Percentiles rank a stretch among this genome's conserved stretches.
phyloP scores from a whole-genome alignment of 1,140 invertebrate species.

The Goniozus legneri region DNA sequence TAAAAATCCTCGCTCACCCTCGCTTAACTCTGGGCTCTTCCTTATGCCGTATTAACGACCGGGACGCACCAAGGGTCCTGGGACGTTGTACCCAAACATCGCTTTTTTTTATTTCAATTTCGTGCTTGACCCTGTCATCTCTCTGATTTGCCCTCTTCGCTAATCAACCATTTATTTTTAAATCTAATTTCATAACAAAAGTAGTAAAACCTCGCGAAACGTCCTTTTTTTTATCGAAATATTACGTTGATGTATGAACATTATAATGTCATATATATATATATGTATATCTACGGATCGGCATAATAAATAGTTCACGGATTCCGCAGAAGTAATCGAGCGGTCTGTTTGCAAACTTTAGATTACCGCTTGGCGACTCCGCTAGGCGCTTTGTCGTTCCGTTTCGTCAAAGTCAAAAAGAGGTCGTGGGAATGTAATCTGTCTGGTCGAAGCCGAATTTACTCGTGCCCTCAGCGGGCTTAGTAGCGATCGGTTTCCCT shows the following conservation, averaged over 20 bases:
- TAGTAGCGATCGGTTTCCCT: too few species aligned
- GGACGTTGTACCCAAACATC: conserved; percentile 29
- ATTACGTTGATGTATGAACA: too few species aligned
- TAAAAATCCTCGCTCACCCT: conserved; percentile 44
- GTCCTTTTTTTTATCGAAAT: too few species aligned
- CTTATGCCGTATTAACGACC: conserved; percentile 40
- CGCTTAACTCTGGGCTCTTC: conserved; percentile 29
- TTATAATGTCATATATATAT: too few species aligned
- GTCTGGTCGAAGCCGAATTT: conserved; percentile 5
- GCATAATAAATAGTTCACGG: too few species aligned
- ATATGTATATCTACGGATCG: too few species aligned
- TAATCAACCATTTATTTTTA: too few species aligned
- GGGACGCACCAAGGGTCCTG: conserved; percentile 15
- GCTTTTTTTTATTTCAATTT: conserved; percentile 24
- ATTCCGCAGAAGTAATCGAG: too few species aligned
- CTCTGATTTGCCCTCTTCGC: too few species aligned
- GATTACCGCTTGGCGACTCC: conserved; percentile 23
- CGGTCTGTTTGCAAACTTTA: conserved; percentile 32
- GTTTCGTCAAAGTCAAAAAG: conserved; percentile 14
- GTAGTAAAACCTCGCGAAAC: too few species aligned
- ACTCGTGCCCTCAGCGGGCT: too few species aligned
- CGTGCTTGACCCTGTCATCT: conserved; percentile 24
- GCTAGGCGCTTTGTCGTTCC: conserved; percentile 17
- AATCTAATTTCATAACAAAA: too few species aligned
- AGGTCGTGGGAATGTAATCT: conserved; percentile 14